phyloP scores from a whole-genome alignment of 2,113 vertebrate genomes.

The Anolis sagrei region DNA sequence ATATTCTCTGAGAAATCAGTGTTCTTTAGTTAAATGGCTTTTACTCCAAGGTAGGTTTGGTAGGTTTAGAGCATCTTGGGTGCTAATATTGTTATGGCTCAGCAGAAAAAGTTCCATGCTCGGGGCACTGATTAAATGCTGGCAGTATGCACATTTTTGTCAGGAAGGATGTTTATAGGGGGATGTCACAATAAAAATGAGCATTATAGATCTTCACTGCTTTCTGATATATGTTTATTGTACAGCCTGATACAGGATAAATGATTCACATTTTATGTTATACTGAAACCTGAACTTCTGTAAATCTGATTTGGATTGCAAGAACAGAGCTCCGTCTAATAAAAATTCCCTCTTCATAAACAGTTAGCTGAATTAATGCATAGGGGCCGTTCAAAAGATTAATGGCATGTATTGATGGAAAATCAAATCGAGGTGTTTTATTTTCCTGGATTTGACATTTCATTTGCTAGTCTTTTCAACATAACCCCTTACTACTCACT shows the following conservation, averaged over 20 bases:
- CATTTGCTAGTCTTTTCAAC: slow-evolving; percentile 47
- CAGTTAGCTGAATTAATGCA: slow-evolving; percentile 15
- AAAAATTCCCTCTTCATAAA: slow-evolving; percentile 41
- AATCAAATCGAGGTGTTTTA: slow-evolving; percentile 55
- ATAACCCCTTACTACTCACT: slow-evolving; percentile 20
- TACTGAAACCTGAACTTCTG: slow-evolving; percentile 61
- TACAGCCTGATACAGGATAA: slow-evolving; percentile 53
- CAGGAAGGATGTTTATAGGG: slow-evolving; percentile 38
- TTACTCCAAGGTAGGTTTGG: not conserved
- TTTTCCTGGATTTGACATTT: slow-evolving; percentile 47
- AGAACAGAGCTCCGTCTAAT: slow-evolving; percentile 56
- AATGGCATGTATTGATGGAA: slow-evolving; percentile 49
- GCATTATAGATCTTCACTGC: slow-evolving; percentile 59
- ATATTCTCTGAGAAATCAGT: not conserved
- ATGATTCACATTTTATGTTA: slow-evolving; percentile 62
- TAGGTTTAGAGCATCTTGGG: not conserved
- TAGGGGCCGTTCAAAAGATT: slow-evolving; percentile 60
- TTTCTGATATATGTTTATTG: slow-evolving; percentile 56
- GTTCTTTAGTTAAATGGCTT: slow-evolving; percentile 5
- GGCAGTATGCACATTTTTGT: slow-evolving; percentile 45
- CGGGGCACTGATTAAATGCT: slow-evolving; percentile 4
- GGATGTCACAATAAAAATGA: slow-evolving; percentile 57
- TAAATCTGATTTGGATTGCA: slow-evolving; percentile 65
- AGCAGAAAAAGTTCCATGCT: not conserved
- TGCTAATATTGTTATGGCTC: not conserved